These are phyloP conservation scores for Drosophila ironensis DNA, from an alignment of 1,140 invertebrate genomes.

Conservation along the genomic window DNA sequence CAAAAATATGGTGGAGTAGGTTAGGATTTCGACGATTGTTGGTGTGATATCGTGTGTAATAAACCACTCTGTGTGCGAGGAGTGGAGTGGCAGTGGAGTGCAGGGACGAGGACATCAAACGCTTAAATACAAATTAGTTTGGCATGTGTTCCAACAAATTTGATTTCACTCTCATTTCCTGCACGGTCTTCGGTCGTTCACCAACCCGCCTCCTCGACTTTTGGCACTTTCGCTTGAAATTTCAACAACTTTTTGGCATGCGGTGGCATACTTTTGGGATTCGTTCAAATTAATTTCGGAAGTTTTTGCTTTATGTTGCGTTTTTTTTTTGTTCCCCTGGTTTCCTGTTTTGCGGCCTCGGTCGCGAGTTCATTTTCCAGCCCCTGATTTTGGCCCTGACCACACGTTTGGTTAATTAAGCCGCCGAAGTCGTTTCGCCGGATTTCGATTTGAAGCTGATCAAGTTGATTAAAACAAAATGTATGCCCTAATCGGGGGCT, in stretches of 20 bases:
- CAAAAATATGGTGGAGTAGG: slow-evolving; percentile 13
- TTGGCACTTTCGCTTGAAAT: slow-evolving; percentile 10
- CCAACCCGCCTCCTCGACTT: too few species aligned
- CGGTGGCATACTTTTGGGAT: slow-evolving; percentile 46
- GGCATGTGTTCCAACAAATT: slow-evolving; percentile 45
- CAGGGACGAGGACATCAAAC: slow-evolving; percentile 35
- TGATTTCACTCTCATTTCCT: slow-evolving; percentile 6
- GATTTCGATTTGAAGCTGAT: slow-evolving; percentile 15
- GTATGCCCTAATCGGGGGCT: background rate
- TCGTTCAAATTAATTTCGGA: slow-evolving; percentile 33
- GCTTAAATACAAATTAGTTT: slow-evolving; percentile 66
- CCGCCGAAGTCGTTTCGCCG: slow-evolving; percentile 1
- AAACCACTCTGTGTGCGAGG: slow-evolving; percentile 1
- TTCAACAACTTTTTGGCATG: slow-evolving; percentile 43
- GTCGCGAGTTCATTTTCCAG: slow-evolving; percentile 31
- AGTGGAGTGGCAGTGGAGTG: background rate
- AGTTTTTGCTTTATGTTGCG: slow-evolving; percentile 25
- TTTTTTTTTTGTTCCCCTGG: background rate
- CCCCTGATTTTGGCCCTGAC: slow-evolving; percentile 36
- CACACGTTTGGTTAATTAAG: slow-evolving; percentile 42
- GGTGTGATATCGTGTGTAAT: background rate
- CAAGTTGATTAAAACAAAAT: slow-evolving; percentile 14
- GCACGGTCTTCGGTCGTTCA: too few species aligned
- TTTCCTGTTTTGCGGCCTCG: slow-evolving; percentile 14
- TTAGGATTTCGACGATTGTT: background rate